phyloP scores from a whole-genome alignment of 2,113 vertebrate genomes.

The Ameiurus melas region DNA sequence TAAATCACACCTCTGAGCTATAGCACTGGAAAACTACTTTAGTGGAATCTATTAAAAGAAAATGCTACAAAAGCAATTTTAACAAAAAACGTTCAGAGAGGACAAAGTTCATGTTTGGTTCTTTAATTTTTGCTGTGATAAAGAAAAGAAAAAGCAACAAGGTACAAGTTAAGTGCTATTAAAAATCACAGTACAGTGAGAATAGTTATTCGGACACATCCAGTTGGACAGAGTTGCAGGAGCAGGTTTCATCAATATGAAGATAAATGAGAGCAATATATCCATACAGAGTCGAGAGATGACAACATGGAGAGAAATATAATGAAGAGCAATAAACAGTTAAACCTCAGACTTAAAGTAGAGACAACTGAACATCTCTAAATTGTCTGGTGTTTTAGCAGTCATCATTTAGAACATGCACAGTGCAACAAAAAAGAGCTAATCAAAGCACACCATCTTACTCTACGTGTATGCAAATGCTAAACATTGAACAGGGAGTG shows the following conservation, averaged over 20 bases:
- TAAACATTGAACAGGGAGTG: neutral
- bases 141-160: neutral
- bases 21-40: no score
- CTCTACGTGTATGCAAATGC: neutral
- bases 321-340: neutral
- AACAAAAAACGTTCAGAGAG: neutral
- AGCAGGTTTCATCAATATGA: neutral
- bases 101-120: neutral
- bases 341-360: neutral
- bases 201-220: neutral
- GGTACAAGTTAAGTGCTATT: neutral
- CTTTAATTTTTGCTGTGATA: neutral
- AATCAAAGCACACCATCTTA: neutral
- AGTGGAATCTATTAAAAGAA: no score
- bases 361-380: neutral
- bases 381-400: neutral
- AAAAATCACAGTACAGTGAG: neutral
- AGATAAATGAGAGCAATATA: neutral
- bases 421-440: neutral
- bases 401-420: neutral
- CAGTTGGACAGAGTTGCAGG: neutral
- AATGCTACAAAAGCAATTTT: no score
- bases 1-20: no score
- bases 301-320: neutral
- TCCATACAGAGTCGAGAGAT: neutral